Conservation (phyloP, 2,888 invertebrate species). For the Seira musarum region DNA sequence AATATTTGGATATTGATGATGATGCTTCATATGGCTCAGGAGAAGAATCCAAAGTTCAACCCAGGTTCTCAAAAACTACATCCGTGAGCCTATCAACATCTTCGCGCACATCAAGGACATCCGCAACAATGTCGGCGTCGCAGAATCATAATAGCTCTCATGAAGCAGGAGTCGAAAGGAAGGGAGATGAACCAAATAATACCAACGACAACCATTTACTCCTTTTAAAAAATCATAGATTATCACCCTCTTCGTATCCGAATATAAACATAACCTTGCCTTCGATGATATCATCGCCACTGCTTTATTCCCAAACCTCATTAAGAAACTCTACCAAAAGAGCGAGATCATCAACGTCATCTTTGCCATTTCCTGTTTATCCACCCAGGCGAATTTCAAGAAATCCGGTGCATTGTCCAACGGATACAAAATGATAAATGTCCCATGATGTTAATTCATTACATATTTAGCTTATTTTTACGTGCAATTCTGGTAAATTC, state of each 20-base stretch:
- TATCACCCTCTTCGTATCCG: neutral
- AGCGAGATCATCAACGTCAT: neutral
- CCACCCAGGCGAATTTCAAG: neutral
- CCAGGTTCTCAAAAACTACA: slow-evolving; percentile 31
- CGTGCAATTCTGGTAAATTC: too few relatives aligned
- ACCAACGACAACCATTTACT: too few relatives aligned
- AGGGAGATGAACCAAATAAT: too few relatives aligned
- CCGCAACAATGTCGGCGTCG: neutral
- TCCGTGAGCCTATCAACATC: slow-evolving; percentile 36
- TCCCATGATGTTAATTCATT: too few relatives aligned
- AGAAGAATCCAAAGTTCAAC: slow-evolving; percentile 8
- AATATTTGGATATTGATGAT: slow-evolving; percentile 34
- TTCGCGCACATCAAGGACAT: neutral
- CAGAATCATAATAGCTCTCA: neutral
- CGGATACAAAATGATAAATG: too few relatives aligned
- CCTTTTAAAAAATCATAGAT: too few relatives aligned
- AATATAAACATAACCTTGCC: neutral
- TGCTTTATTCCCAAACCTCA: neutral
- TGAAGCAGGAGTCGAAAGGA: too few relatives aligned
- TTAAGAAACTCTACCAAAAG: neutral
- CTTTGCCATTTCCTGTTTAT: neutral
- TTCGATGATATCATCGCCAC: neutral
- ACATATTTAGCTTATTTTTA: too few relatives aligned
- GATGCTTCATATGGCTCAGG: slow-evolving; percentile 17
- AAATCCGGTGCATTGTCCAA: too few relatives aligned